Evolutionary conservation across 2,797 vertebrate genomes (phyloP).

Genomic region (Bovichtus variegatus): DNA sequence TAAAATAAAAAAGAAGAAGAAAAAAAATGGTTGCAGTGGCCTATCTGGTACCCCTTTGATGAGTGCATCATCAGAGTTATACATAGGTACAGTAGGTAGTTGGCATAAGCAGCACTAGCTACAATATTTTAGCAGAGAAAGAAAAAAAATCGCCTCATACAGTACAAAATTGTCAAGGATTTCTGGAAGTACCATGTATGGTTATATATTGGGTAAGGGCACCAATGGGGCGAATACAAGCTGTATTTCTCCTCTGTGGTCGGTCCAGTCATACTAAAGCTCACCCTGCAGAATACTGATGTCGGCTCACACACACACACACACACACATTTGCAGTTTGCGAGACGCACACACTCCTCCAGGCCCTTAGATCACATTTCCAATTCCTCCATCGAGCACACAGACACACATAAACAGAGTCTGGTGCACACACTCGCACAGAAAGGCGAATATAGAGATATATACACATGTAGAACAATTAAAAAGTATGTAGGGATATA

Average conservation of each 20-base stretch:
- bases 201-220: constrained; percentile 7
- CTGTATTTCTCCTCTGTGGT: constrained; percentile 36
- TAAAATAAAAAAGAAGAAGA: too few relatives aligned
- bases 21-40: too few relatives aligned
- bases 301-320: constrained; percentile 54
- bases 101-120: not conserved
- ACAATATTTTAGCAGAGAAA: constrained; percentile 4
- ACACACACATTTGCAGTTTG: constrained; percentile 60
- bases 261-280: constrained; percentile 47
- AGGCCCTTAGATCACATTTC: constrained; percentile 66
- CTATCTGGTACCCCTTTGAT: not conserved
- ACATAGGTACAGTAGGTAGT: too few relatives aligned
- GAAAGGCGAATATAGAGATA: constrained; percentile 1
- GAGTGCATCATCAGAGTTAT: not conserved
- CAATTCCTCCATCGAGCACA: constrained; percentile 47
- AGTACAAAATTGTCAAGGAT: not conserved
- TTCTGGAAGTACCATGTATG: not conserved
- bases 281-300: constrained; percentile 71
- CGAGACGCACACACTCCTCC: constrained; percentile 36
- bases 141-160: not conserved
- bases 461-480: not conserved
- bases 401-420: constrained; percentile 30
- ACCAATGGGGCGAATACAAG: constrained; percentile 30
- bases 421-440: not conserved
- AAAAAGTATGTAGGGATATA: not conserved